Conservation (phyloP, 2,113 vertebrate species). For the Chloropsis hardwickii region DNA sequence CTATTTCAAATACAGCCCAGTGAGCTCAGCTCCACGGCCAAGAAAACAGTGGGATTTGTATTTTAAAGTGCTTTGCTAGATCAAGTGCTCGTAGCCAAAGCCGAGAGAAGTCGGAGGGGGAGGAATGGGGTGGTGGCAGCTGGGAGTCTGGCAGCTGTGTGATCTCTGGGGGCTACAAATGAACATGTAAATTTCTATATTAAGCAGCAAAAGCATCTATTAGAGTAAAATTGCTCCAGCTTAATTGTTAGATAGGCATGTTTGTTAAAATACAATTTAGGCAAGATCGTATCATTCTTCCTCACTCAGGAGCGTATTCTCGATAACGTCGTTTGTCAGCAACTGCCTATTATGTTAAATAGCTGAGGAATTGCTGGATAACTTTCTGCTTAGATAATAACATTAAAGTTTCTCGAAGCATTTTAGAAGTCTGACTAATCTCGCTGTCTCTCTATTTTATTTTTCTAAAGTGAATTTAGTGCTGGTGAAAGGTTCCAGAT, state of each 20-base stretch:
- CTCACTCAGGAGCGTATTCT: slow-evolving; percentile 42
- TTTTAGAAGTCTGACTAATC: slow-evolving; percentile 69
- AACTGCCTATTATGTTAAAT: slow-evolving; percentile 67
- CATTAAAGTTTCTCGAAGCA: slow-evolving; percentile 54
- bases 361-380: slow-evolving; percentile 58
- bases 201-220: slow-evolving; percentile 62
- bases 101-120: background rate
- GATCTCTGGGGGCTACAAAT: slow-evolving; percentile 64
- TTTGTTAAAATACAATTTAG: slow-evolving; percentile 67
- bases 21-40: background rate
- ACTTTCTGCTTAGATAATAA: slow-evolving; percentile 70
- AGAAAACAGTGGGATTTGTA: slow-evolving; percentile 50
- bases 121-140: slow-evolving; percentile 36
- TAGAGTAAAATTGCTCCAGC: slow-evolving; percentile 60
- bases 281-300: slow-evolving; percentile 35
- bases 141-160: slow-evolving; percentile 44
- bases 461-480: slow-evolving; percentile 62
- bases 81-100: slow-evolving; percentile 16
- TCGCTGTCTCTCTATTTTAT: slow-evolving; percentile 55
- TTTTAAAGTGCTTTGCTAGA: slow-evolving; percentile 38
- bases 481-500: slow-evolving; percentile 62
- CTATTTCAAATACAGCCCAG: slow-evolving; percentile 6
- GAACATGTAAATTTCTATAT: slow-evolving; percentile 68
- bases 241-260: slow-evolving; percentile 68
- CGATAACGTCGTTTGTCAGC: slow-evolving; percentile 59